A percentile compares a stretch with the other conserved stretches of the same genome.
Evolutionary conservation across 2,113 vertebrate genomes (phyloP).

Genomic region (Felis chaus): DNA sequence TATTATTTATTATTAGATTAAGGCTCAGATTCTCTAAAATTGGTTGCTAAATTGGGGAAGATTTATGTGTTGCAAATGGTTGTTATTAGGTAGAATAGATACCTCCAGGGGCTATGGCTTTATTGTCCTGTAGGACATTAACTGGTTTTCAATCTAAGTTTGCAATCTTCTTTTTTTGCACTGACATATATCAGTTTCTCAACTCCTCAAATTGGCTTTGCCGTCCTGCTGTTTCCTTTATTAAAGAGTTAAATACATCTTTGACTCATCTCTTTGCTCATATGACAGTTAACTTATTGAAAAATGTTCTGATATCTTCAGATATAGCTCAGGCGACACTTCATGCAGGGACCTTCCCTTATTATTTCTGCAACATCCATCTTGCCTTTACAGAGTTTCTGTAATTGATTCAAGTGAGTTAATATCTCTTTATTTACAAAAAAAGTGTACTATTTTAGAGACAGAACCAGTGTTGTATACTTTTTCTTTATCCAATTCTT

Average conservation of each 20-base stretch:
- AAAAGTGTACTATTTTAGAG: background rate
- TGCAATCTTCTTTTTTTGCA: background rate
- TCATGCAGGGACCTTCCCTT: background rate
- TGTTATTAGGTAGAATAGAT: conserved; percentile 26
- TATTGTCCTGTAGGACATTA: background rate
- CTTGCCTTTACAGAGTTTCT: background rate
- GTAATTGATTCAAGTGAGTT: conserved; percentile 25
- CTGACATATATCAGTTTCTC: background rate
- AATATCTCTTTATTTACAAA: conserved; percentile 4
- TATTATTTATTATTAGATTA: conserved; percentile 41
- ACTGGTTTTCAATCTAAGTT: background rate
- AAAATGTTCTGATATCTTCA: background rate
- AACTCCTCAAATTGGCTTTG: background rate
- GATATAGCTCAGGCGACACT: background rate
- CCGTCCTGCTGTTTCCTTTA: background rate
- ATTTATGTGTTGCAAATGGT: conserved; percentile 16
- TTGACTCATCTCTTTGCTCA: background rate
- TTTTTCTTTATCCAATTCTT: background rate
- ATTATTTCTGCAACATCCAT: background rate
- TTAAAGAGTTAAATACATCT: conserved; percentile 35
- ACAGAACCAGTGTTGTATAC: background rate
- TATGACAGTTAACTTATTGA: conserved; percentile 8
- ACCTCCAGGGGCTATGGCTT: background rate
- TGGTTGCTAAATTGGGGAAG: background rate
- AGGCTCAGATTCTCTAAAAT: background rate